Evolutionary conservation across 2,888 invertebrate species (phyloP).

Genomic region (Formica aserva): DNA sequence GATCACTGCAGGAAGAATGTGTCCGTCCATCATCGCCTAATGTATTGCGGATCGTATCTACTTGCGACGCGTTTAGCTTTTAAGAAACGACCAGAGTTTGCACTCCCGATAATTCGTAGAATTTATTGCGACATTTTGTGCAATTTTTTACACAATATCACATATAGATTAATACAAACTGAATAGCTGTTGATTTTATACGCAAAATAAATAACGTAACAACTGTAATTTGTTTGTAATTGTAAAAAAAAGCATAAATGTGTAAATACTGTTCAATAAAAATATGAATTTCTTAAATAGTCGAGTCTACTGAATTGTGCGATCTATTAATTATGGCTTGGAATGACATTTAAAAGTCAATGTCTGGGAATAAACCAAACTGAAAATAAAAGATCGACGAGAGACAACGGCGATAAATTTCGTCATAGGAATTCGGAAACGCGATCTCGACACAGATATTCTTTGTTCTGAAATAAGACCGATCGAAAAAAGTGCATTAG

Average conservation of each 20-base stretch:
- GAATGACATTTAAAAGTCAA: not conserved
- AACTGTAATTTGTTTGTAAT: not conserved
- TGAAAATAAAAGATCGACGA: not conserved
- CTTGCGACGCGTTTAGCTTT: slow-evolving; percentile 24
- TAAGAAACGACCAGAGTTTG: slow-evolving; percentile 2
- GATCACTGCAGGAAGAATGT: not conserved
- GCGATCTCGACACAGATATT: not conserved
- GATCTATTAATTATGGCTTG: not conserved
- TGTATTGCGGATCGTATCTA: slow-evolving; percentile 19
- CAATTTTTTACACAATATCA: not conserved
- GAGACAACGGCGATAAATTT: not conserved
- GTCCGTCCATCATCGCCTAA: slow-evolving; percentile 37
- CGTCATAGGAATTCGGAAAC: slow-evolving; percentile 8
- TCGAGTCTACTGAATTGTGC: not conserved
- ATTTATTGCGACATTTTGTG: not conserved
- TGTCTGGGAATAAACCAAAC: not conserved
- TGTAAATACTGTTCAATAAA: not conserved
- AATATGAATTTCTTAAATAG: not conserved
- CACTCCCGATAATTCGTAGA: not conserved
- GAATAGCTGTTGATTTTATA: not conserved
- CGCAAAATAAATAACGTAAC: not conserved
- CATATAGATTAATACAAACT: not conserved
- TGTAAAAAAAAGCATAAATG: slow-evolving; percentile 3
- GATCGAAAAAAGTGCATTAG: slow-evolving; percentile 53
- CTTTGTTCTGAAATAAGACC: not conserved